Percentiles rank a stretch among this genome's conserved stretches.
Conservation (phyloP, 2,888 invertebrate species). For the Sphaerophoria taeniata region DNA sequence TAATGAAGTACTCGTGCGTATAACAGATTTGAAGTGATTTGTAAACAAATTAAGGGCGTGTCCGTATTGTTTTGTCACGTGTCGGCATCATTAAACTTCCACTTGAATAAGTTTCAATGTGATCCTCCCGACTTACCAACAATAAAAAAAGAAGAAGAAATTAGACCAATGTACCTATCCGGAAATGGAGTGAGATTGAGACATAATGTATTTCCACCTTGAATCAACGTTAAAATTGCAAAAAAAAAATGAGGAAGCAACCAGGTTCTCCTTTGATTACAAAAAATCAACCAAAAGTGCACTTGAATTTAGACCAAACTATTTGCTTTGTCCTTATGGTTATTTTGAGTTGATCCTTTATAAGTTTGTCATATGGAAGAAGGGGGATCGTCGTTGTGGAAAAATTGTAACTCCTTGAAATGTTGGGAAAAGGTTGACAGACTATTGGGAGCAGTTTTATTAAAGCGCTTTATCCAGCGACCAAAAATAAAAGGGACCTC, state of each 20-base stretch:
- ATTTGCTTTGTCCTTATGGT: no score
- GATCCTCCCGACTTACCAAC: constrained; percentile 55
- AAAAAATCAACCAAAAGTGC: no score
- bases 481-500: no score
- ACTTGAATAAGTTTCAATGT: constrained; percentile 77
- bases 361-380: no score
- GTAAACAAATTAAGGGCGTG: constrained; percentile 83
- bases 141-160: constrained; percentile 24
- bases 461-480: no score
- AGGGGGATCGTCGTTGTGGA: no score
- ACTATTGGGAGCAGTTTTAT: no score
- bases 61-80: constrained; percentile 78
- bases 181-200: constrained; percentile 34
- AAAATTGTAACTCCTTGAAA: no score
- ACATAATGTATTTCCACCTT: constrained; percentile 1
- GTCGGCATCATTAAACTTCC: constrained; percentile 81
- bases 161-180: neutral
- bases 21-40: constrained; percentile 83
- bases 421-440: no score
- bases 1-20: constrained; percentile 79
- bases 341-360: no score
- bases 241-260: neutral
- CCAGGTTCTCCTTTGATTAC: no score
- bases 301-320: no score
- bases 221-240: neutral